Percentiles rank a stretch among this genome's conserved stretches.
phyloP scores from a whole-genome alignment of 2,888 invertebrate genomes.

The Trichopoda pennipes region DNA sequence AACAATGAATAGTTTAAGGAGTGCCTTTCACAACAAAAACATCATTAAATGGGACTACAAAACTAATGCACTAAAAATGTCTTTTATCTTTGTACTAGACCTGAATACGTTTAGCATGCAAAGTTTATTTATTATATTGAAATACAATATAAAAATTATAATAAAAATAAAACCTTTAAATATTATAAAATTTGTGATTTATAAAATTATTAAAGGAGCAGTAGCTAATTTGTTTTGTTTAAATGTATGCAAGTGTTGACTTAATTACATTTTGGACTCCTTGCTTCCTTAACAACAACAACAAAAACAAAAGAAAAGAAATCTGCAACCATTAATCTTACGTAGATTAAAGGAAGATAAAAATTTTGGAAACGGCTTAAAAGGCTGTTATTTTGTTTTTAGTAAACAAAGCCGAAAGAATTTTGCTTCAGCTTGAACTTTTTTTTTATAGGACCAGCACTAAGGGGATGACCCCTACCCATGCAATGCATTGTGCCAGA shows the following conservation, averaged over 20 bases:
- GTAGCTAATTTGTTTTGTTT: neutral
- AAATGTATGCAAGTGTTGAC: neutral
- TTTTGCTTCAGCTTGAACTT: too few relatives aligned
- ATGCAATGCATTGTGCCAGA: too few relatives aligned
- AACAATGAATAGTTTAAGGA: constrained; percentile 40
- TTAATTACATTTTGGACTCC: neutral
- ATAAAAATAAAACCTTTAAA: constrained; percentile 8
- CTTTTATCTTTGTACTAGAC: neutral
- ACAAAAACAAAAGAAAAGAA: too few relatives aligned
- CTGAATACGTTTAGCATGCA: constrained; percentile 55
- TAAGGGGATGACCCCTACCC: too few relatives aligned
- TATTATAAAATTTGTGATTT: too few relatives aligned
- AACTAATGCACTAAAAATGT: constrained; percentile 40
- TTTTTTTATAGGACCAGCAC: too few relatives aligned
- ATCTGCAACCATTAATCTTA: too few relatives aligned
- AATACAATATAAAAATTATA: constrained; percentile 3
- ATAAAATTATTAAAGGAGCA: neutral
- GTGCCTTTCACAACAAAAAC: constrained; percentile 37
- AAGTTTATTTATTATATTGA: constrained; percentile 26
- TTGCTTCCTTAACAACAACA: neutral
- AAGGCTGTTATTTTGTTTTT: too few relatives aligned
- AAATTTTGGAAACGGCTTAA: too few relatives aligned
- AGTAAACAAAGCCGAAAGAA: too few relatives aligned
- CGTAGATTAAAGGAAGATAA: too few relatives aligned
- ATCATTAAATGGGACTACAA: neutral